Conservation (phyloP, 2,797 vertebrate species). For the Lepus townsendii region DNA sequence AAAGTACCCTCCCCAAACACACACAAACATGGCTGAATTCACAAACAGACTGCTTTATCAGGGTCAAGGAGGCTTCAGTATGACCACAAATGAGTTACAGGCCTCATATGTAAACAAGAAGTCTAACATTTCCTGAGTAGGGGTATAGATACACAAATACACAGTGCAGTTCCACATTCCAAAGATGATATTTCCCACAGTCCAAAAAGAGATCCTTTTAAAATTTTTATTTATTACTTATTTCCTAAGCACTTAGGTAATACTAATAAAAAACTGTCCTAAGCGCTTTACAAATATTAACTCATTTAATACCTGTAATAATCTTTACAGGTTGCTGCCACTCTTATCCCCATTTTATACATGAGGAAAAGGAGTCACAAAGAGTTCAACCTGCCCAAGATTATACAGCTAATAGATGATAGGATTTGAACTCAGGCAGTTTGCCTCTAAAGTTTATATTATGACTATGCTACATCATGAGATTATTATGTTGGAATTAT, state of each 20-base stretch:
- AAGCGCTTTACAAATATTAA: constrained; percentile 20
- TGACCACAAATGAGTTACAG: constrained; percentile 37
- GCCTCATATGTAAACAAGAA: constrained; percentile 35
- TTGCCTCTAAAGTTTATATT: background rate
- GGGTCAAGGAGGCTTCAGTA: background rate
- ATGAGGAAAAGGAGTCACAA: background rate
- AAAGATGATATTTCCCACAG: constrained; percentile 36
- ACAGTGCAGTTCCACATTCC: constrained; percentile 6
- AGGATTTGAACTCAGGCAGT: constrained; percentile 17
- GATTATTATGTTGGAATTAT: constrained; percentile 55
- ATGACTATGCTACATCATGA: background rate
- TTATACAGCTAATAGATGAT: background rate
- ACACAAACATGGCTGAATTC: constrained; percentile 31
- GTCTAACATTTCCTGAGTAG: constrained; percentile 15
- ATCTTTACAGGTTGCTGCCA: background rate
- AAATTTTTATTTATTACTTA: background rate
- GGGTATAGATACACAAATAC: background rate
- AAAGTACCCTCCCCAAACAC: background rate
- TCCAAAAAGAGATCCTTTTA: background rate
- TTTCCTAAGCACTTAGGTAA: constrained; percentile 35
- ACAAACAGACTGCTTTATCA: constrained; percentile 5
- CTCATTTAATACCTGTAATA: background rate
- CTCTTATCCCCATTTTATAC: constrained; percentile 30
- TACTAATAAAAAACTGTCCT: background rate
- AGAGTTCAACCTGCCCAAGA: constrained; percentile 34